phyloP scores from a whole-genome alignment of 2,888 invertebrate species.

The Sinotaia quadrata region DNA sequence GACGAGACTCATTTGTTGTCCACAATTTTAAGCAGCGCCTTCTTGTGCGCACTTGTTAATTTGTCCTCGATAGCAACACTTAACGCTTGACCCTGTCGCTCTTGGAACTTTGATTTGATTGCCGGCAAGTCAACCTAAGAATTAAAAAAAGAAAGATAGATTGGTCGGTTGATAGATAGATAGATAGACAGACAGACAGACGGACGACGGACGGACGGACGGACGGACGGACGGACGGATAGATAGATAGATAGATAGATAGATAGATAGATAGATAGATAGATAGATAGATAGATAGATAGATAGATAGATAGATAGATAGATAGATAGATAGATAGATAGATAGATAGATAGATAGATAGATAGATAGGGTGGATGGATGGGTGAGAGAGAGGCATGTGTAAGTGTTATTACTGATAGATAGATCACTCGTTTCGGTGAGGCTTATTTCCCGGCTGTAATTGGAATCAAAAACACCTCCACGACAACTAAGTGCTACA shows the following conservation, averaged over 20 bases:
- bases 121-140: conserved; percentile 71
- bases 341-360: neutral
- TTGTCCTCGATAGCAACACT: conserved; percentile 65
- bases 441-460: no score
- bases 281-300: neutral
- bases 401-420: no score
- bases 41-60: conserved; percentile 69
- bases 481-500: no score
- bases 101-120: conserved; percentile 69
- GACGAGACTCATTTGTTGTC: conserved; percentile 38
- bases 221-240: neutral
- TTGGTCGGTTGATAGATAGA: neutral
- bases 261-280: conserved; percentile 1
- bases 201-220: neutral
- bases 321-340: neutral
- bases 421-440: no score
- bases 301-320: neutral
- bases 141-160: neutral
- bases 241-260: neutral
- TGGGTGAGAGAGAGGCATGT: no score
- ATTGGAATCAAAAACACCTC: no score
- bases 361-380: no score
- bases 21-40: conserved; percentile 61
- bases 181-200: neutral
- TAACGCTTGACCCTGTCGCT: conserved; percentile 66